Percentiles rank a stretch among this genome's conserved stretches.
Conservation (phyloP, 1,140 invertebrate species). For the Leptinotarsa lineolata region DNA sequence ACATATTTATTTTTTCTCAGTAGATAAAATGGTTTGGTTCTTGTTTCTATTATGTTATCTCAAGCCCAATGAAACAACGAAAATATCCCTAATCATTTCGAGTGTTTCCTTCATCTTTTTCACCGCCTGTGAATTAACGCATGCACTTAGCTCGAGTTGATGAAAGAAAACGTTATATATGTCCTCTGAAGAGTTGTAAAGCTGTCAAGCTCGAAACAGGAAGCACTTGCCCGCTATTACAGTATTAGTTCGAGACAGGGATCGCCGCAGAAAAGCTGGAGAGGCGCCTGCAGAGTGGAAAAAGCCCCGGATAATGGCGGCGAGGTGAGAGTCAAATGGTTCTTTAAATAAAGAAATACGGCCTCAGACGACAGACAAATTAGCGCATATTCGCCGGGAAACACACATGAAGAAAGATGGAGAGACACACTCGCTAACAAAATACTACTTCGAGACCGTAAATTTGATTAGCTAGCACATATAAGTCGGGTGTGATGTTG, state of each 20-base stretch:
- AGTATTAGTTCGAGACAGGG: slow-evolving; percentile 42
- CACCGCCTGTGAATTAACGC: slow-evolving; percentile 31
- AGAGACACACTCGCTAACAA: slow-evolving; percentile 42
- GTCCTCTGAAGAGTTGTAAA: slow-evolving; percentile 46
- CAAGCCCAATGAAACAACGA: too few relatives aligned
- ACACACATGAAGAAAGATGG: slow-evolving; percentile 29
- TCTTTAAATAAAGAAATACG: slow-evolving; percentile 52
- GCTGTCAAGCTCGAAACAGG: slow-evolving; percentile 49
- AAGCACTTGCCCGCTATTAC: slow-evolving; percentile 44
- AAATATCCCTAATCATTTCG: neutral
- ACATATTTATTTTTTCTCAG: too few relatives aligned
- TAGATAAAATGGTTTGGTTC: too few relatives aligned
- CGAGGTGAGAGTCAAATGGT: slow-evolving; percentile 52
- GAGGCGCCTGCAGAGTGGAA: slow-evolving; percentile 36
- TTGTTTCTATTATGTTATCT: too few relatives aligned
- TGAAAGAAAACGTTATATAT: slow-evolving; percentile 50
- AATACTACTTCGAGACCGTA: slow-evolving; percentile 44
- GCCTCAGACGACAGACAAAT: slow-evolving; percentile 50
- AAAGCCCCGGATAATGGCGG: slow-evolving; percentile 45
- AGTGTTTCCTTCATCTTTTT: neutral
- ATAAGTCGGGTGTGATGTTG: slow-evolving; percentile 43
- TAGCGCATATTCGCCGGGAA: slow-evolving; percentile 35
- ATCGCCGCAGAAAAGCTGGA: slow-evolving; percentile 43
- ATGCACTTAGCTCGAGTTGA: slow-evolving; percentile 41
- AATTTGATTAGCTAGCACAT: slow-evolving; percentile 50